phyloP scores from a whole-genome alignment of 2,113 vertebrate species.

The Clarias batrachus region DNA sequence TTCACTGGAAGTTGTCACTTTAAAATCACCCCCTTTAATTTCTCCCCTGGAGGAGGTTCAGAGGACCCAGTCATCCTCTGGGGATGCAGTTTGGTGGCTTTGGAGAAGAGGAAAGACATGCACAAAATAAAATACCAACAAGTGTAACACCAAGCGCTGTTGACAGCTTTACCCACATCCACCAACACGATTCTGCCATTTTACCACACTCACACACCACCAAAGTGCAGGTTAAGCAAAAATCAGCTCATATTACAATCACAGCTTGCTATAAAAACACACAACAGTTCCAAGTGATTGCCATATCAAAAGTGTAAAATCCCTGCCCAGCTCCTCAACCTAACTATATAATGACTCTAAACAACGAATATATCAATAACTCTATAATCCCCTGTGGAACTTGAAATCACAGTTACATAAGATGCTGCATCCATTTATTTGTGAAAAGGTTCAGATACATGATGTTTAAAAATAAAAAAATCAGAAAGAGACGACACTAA shows the following conservation, averaged over 20 bases:
- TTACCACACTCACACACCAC: slow-evolving; percentile 65
- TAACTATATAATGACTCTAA: slow-evolving; percentile 1
- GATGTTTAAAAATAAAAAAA: not conserved
- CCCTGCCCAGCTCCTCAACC: slow-evolving; percentile 20
- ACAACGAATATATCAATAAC: not conserved
- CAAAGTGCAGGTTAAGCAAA: slow-evolving; percentile 75
- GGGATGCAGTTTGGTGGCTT: not conserved
- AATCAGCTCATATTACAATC: slow-evolving; percentile 62
- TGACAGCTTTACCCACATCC: slow-evolving; percentile 76
- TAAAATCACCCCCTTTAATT: slow-evolving; percentile 64
- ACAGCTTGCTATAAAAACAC: slow-evolving; percentile 68
- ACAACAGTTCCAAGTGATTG: slow-evolving; percentile 65
- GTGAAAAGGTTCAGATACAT: not conserved
- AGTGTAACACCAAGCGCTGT: slow-evolving; percentile 59
- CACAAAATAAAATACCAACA: slow-evolving; percentile 49
- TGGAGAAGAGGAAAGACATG: slow-evolving; percentile 53
- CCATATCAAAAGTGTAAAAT: slow-evolving; percentile 50
- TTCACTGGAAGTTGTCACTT: slow-evolving; percentile 69
- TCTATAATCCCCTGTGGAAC: slow-evolving; percentile 14
- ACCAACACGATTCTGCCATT: slow-evolving; percentile 60
- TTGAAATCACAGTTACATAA: slow-evolving; percentile 15
- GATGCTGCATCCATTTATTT: not conserved
- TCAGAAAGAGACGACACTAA: not conserved
- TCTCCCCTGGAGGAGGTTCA: slow-evolving; percentile 41
- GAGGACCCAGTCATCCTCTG: slow-evolving; percentile 34